Evolutionary conservation across 2,113 vertebrate genomes (phyloP).

Genomic region (rat (Rattus norvegicus)): GRCr8 NC_086025.1:63372001-63372500

Average conservation of each 20-base stretch:
- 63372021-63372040: too few relatives aligned
- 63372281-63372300: background rate
- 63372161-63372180: too few relatives aligned
- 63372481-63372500: background rate
- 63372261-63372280: background rate
- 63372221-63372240: background rate
- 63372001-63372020: too few relatives aligned
- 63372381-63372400: background rate
- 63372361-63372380: background rate
- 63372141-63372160: too few relatives aligned
- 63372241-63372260: background rate
- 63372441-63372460: background rate
- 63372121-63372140: too few relatives aligned
- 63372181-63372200: too few relatives aligned
- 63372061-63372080: too few relatives aligned
- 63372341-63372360: slow-evolving; percentile 26
- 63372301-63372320: background rate
- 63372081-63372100: too few relatives aligned
- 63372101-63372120: too few relatives aligned
- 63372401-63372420: background rate
- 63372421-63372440: background rate
- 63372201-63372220: background rate
- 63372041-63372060: too few relatives aligned
- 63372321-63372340: background rate
- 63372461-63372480: slow-evolving; percentile 1